These are phyloP conservation scores for Actias luna DNA, from an alignment of 2,888 invertebrate genomes.

Conservation along the genomic window DNA sequence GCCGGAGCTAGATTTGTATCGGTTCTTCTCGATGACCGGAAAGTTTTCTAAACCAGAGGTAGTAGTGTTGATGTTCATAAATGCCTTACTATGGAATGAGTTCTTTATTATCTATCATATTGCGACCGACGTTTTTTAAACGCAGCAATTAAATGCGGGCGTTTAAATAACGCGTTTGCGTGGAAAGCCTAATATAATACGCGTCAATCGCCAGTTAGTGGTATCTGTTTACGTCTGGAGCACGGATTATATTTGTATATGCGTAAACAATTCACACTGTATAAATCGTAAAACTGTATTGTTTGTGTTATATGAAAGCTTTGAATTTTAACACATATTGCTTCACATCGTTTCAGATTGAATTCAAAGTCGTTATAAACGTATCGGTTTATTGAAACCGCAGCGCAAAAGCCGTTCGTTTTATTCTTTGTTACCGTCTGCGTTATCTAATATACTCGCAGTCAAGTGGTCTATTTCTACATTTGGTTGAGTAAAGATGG, in stretches of 20 bases:
- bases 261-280: conserved; percentile 1
- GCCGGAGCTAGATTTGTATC: too few relatives aligned
- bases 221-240: conserved; percentile 26
- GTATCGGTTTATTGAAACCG: not conserved
- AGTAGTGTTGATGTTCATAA: too few relatives aligned
- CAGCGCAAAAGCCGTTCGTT: too few relatives aligned
- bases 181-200: conserved; percentile 20
- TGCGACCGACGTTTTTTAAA: not conserved
- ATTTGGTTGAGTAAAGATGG: too few relatives aligned
- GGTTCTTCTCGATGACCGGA: too few relatives aligned
- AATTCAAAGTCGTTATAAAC: not conserved
- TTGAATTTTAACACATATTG: conserved; percentile 1
- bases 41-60: too few relatives aligned
- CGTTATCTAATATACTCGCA: too few relatives aligned
- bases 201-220: conserved; percentile 27
- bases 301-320: not conserved
- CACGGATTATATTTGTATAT: conserved; percentile 23
- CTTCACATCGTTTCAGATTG: not conserved
- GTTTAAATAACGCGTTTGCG: not conserved
- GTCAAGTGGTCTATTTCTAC: too few relatives aligned
- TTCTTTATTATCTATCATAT: not conserved
- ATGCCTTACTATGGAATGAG: too few relatives aligned
- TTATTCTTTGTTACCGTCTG: too few relatives aligned
- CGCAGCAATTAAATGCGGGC: not conserved
- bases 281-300: conserved; percentile 3